Conservation (phyloP, 1,140 invertebrate species). For the Pseudomyrmex concolor region DNA sequence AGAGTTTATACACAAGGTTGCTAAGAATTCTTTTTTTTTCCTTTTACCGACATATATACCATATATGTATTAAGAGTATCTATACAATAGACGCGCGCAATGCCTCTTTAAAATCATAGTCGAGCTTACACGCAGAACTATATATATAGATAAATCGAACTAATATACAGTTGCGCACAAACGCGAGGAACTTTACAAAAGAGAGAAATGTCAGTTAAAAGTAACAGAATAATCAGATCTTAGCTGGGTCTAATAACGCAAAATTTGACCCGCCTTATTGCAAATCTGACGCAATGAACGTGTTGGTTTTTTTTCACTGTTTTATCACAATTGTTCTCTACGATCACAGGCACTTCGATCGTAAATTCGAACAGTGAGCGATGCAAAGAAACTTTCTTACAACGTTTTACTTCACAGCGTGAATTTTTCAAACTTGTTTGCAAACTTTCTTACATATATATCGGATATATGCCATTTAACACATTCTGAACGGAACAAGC, state of each 20-base stretch:
- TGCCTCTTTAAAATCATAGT: constrained; percentile 40
- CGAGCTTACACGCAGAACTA: constrained; percentile 15
- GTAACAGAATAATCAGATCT: constrained; percentile 18
- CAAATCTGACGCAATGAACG: constrained; percentile 6
- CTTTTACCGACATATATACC: constrained; percentile 13
- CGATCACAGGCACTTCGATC: constrained; percentile 20
- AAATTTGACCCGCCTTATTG: constrained; percentile 8
- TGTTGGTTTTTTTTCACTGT: constrained; percentile 12
- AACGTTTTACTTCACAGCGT: constrained; percentile 35
- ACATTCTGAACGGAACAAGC: constrained; percentile 20
- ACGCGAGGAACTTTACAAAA: constrained; percentile 32
- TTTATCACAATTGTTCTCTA: constrained; percentile 48
- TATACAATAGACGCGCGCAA: constrained; percentile 64
- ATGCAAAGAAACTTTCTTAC: constrained; percentile 8
- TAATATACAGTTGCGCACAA: constrained; percentile 4
- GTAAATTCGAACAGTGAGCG: constrained; percentile 8
- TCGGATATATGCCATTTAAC: constrained; percentile 27
- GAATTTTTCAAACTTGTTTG: constrained; percentile 35
- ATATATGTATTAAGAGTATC: constrained; percentile 44
- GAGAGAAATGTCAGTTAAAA: constrained; percentile 38
- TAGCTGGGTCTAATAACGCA: constrained; percentile 6
- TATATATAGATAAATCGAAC: constrained; percentile 11
- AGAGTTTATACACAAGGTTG: constrained; percentile 46
- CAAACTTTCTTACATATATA: constrained; percentile 16
- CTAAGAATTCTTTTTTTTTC: constrained; percentile 44